These are phyloP conservation scores for Scelioninae gen. 2 DNA, from an alignment of 2,888 invertebrate genomes.

Conservation along the genomic window DNA sequence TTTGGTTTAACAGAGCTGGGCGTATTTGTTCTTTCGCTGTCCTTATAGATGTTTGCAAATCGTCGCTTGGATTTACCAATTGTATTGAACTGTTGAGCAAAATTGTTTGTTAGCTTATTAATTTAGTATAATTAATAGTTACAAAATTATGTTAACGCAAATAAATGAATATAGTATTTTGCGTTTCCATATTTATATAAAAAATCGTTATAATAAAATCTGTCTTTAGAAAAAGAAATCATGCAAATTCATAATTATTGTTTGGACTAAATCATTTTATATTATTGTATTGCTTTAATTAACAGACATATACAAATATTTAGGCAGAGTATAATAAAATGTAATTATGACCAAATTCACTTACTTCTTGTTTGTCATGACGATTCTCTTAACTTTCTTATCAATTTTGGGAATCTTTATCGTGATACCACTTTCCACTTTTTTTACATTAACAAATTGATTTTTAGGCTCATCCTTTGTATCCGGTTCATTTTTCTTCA, in stretches of 20 bases:
- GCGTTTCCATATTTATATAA: too few species aligned
- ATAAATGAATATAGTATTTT: conserved; percentile 3
- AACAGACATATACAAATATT: too few species aligned
- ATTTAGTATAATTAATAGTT: neutral
- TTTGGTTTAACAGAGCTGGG: conserved; percentile 64
- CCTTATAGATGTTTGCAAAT: conserved; percentile 67
- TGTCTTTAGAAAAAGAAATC: too few species aligned
- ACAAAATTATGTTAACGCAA: neutral
- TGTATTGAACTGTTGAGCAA: conserved; percentile 46
- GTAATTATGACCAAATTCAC: too few species aligned
- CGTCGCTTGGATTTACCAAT: conserved; percentile 66
- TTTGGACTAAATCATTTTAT: too few species aligned
- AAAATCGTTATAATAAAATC: too few species aligned
- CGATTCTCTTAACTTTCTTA: conserved; percentile 66
- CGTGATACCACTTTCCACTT: conserved; percentile 66
- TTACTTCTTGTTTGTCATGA: too few species aligned
- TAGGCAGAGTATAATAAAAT: too few species aligned
- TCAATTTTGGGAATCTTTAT: conserved; percentile 65
- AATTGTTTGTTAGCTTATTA: conserved; percentile 27
- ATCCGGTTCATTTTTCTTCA: conserved; percentile 19
- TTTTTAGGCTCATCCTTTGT: conserved; percentile 56
- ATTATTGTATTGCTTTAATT: too few species aligned
- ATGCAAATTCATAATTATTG: too few species aligned
- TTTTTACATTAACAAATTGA: conserved; percentile 67
- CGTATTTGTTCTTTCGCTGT: conserved; percentile 67